Evolutionary conservation across 2,888 invertebrate genomes (phyloP), one percentile per base, ranked within the genome.

Genomic region (Hyposoter dolosus): DNA sequence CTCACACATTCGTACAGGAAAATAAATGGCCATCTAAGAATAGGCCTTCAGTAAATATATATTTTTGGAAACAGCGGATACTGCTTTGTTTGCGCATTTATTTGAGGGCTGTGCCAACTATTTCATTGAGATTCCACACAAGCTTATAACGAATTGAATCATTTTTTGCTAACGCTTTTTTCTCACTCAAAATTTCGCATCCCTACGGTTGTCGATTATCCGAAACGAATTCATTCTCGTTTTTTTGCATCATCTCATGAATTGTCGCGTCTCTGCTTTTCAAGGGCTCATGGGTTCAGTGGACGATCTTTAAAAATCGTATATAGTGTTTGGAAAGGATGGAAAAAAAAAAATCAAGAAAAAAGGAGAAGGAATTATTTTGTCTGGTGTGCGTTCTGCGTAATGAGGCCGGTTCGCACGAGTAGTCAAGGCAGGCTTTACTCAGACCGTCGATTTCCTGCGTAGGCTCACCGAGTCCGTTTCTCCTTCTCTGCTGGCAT

Each of bases 391-490:
- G 68, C 82, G 50, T 63, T 74, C 43, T 47, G 23, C n/a, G n/a
- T 66, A 53, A 28, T 68, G 50, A 19, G 7, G 10, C 40, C 66
- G 56, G 69, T 53, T 9, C 68, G 53, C 1, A 43, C 60, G 40
- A 84, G 82, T 84, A 87, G 80, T 80, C 60, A n/a, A 68, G 74
- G 63, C 56, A 68, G 47, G 23, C 28, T 72, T 75, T 81, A 83
- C 81, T 85, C 85, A 81, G 77, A 77, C 84, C 40, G 4, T 56
- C 56, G 71, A 45, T 69, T 72, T 77, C 65, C 77, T 76, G 32
- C 53, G 60, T 69, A 17, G 28, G 43, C 43, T 74, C 53, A 7
- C 45, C 63, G 63, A 66, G 19, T 66, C 45, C 65, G 19, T 60
- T 19, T 53, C 43, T 1, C 50, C 74, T 53, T 80, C n/a, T 35